Evolutionary conservation across 2,888 invertebrate genomes (phyloP).

Genomic region (Toxonevra muliebris): DNA sequence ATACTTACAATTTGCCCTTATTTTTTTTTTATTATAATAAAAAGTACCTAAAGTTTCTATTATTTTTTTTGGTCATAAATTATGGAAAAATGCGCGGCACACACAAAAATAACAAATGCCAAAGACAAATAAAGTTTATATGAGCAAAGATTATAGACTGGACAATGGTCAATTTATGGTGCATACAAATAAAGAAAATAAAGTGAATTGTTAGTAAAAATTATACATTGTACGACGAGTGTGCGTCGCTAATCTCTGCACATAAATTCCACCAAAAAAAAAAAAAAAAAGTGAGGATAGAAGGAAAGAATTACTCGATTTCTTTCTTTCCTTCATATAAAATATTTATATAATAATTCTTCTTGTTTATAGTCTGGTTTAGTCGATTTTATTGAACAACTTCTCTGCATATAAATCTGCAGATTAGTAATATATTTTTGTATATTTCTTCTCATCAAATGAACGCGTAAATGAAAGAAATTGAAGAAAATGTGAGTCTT

Average conservation of each 20-base stretch:
- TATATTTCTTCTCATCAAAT: too few species aligned
- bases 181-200: neutral
- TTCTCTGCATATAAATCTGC: constrained; percentile 51
- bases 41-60: too few species aligned
- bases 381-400: constrained; percentile 49
- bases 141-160: constrained; percentile 27
- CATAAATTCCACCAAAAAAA: neutral
- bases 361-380: constrained; percentile 32
- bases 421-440: constrained; percentile 41
- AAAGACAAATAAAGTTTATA: constrained; percentile 32
- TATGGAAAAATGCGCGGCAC: neutral
- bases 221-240: neutral
- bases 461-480: constrained; percentile 6
- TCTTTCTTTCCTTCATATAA: too few species aligned
- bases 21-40: too few species aligned
- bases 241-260: constrained; percentile 2
- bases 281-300: constrained; percentile 5
- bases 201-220: neutral
- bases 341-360: constrained; percentile 20
- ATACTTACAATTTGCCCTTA: too few species aligned
- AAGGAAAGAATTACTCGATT: too few species aligned
- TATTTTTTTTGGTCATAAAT: constrained; percentile 1
- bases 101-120: constrained; percentile 10
- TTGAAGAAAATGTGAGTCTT: constrained; percentile 15
- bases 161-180: constrained; percentile 29